A percentile compares a stretch with the other conserved stretches of the same genome.
Conservation (phyloP, 30 jellyfish, hydroid and myxozoan genomes). For the Pelagia noctiluca region DNA sequence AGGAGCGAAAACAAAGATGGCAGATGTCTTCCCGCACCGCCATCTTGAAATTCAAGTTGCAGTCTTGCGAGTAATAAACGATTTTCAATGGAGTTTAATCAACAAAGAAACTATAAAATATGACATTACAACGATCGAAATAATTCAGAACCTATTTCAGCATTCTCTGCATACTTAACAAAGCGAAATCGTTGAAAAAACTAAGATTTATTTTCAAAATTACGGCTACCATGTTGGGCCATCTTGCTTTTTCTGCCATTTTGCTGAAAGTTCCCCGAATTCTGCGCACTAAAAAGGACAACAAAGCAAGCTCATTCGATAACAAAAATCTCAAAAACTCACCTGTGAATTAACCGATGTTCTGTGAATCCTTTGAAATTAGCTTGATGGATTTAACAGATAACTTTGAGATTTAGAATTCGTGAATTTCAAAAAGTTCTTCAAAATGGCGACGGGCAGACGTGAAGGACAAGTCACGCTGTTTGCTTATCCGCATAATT, state of each 20-base stretch:
- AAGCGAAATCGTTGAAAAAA: no score
- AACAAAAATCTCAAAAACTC: neutral
- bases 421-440: neutral
- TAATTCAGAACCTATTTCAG: no score
- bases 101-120: neutral
- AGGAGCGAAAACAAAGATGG: conserved; percentile 64
- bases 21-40: conserved; percentile 90
- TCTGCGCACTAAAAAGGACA: conserved; percentile 60
- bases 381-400: no score
- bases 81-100: neutral
- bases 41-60: conserved; percentile 48
- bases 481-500: neutral
- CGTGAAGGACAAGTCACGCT: neutral
- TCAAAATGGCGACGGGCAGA: neutral
- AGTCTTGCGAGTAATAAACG: neutral
- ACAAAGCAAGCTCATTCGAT: neutral
- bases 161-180: no score
- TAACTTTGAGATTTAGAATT: neutral
- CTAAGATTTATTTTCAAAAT: neutral
- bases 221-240: conserved; percentile 82
- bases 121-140: no score
- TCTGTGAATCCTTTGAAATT: no score
- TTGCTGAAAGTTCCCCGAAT: conserved; percentile 31
- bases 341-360: neutral
- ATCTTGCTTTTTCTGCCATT: conserved; percentile 79